These are phyloP conservation scores for Chromobotia macracanthus DNA, from an alignment of 2,797 vertebrate genomes.

Conservation along the genomic window DNA sequence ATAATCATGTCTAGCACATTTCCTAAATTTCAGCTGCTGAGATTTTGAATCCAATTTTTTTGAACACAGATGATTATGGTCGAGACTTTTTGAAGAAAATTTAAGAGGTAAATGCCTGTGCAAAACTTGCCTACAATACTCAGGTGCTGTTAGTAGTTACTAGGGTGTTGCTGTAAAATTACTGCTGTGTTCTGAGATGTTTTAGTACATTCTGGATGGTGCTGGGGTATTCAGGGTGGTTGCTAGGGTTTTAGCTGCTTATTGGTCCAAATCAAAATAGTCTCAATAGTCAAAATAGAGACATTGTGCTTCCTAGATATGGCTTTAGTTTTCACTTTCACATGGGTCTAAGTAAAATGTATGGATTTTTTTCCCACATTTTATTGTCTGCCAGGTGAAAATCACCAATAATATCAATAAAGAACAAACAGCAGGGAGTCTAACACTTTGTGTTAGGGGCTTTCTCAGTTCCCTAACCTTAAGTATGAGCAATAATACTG, in stretches of 20 bases:
- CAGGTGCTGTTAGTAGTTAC: no score
- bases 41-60: constrained; percentile 12
- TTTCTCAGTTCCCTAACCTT: not conserved
- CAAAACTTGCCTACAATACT: no score
- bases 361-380: not conserved
- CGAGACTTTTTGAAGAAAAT: constrained; percentile 9
- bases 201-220: no score
- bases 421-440: no score
- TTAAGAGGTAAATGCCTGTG: not conserved
- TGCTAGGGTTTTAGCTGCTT: no score
- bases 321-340: not conserved
- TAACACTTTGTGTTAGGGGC: no score
- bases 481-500: not conserved
- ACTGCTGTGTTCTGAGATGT: no score
- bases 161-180: no score
- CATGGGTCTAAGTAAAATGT: not conserved
- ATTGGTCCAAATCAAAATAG: not conserved
- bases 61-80: constrained; percentile 15
- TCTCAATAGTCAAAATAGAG: not conserved
- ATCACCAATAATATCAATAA: not conserved
- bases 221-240: no score
- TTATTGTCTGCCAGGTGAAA: not conserved
- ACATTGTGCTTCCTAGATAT: not conserved
- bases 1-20: not conserved
- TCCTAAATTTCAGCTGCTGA: constrained; percentile 13